A percentile compares a stretch with the other conserved stretches of the same genome.
These are phyloP conservation scores for Enteromius viviparus DNA, from an alignment of 2,797 vertebrate species.

Conservation along the genomic window DNA sequence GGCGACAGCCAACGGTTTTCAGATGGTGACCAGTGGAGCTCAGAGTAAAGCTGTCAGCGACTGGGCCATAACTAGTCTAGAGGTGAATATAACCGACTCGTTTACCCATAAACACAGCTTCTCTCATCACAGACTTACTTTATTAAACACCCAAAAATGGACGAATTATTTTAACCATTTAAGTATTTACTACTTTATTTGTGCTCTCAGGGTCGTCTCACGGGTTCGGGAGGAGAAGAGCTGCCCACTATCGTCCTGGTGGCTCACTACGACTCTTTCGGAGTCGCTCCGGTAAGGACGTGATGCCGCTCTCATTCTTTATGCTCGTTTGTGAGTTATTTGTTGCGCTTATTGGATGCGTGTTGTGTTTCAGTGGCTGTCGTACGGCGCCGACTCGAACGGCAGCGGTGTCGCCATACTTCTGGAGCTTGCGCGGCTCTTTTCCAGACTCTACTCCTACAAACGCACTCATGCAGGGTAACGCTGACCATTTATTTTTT, in stretches of 20 bases:
- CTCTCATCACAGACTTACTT: neutral
- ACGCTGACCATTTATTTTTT: neutral
- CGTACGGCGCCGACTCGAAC: slow-evolving; percentile 94
- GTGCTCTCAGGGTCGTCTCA: slow-evolving; percentile 81
- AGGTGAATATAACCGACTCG: slow-evolving; percentile 78
- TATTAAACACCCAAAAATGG: too few species aligned
- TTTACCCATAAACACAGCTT: neutral
- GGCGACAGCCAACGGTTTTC: slow-evolving; percentile 96
- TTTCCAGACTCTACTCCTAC: slow-evolving; percentile 95
- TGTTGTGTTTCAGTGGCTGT: slow-evolving; percentile 86
- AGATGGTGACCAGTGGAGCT: slow-evolving; percentile 97
- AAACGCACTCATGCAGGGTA: slow-evolving; percentile 93
- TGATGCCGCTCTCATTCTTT: neutral
- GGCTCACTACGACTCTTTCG: slow-evolving; percentile 96
- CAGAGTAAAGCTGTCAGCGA: slow-evolving; percentile 97
- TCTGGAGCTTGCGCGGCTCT: slow-evolving; percentile 93
- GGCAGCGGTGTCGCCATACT: slow-evolving; percentile 92
- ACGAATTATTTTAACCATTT: too few species aligned
- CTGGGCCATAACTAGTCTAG: slow-evolving; percentile 97
- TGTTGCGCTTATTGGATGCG: neutral
- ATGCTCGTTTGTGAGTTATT: neutral
- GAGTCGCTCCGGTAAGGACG: slow-evolving; percentile 88
- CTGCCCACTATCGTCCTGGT: slow-evolving; percentile 95
- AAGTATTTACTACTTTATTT: too few species aligned
- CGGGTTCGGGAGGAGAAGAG: slow-evolving; percentile 93